Conservation (phyloP, 2,797 vertebrate genomes). For the Siniperca scherzeri region DNA sequence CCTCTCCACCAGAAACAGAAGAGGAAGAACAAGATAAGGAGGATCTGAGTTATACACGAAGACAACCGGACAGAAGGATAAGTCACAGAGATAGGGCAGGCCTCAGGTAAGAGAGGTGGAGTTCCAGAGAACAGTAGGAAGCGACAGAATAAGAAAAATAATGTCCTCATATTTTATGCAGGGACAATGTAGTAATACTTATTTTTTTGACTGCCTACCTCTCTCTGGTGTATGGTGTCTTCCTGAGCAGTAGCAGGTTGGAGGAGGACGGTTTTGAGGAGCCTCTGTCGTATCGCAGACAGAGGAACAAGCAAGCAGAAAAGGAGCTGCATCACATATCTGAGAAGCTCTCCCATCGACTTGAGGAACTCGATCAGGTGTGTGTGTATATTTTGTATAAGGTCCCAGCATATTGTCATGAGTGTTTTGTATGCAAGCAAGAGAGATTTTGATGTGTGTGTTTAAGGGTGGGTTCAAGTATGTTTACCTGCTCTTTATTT, state of each 20-base stretch:
- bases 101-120: conserved; percentile 50
- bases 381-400: conserved; percentile 52
- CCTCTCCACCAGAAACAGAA: conserved; percentile 62
- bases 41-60: conserved; percentile 10
- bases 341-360: conserved; percentile 88
- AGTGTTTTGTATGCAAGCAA: neutral
- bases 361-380: conserved; percentile 91
- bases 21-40: conserved; percentile 60
- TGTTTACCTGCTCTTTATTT: neutral
- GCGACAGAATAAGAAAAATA: neutral
- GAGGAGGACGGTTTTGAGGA: conserved; percentile 58
- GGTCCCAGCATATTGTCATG: neutral
- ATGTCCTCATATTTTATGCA: neutral
- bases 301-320: conserved; percentile 83
- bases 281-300: conserved; percentile 76
- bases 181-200: neutral
- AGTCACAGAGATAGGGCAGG: conserved; percentile 19
- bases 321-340: conserved; percentile 89
- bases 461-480: neutral
- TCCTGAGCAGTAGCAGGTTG: conserved; percentile 30
- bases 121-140: neutral
- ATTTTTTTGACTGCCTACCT: neutral
- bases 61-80: conserved; percentile 20
- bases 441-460: neutral
- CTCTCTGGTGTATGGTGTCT: neutral